Evolutionary conservation across 1,140 invertebrate genomes (phyloP).

Genomic region (Grapholita molesta): DNA sequence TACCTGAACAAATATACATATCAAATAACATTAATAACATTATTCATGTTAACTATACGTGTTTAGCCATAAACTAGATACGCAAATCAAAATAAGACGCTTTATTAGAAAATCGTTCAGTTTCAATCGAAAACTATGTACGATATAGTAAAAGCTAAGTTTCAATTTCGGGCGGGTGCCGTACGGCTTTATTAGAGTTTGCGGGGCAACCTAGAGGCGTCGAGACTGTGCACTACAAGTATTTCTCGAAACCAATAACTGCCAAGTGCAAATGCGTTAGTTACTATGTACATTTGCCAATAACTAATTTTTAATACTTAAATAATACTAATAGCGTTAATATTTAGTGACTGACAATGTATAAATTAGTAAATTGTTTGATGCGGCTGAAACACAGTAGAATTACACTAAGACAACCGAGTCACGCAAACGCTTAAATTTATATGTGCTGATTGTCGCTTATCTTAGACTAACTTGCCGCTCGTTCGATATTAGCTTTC

Average conservation of each 20-base stretch:
- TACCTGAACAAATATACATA: neutral
- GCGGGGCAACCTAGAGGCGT: constrained; percentile 32
- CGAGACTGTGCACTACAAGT: neutral
- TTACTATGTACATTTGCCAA: too few relatives aligned
- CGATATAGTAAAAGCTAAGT: neutral
- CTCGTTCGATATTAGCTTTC: constrained; percentile 29
- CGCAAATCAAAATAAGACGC: neutral
- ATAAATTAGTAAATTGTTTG: neutral
- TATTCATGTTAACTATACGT: neutral
- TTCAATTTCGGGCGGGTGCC: constrained; percentile 1
- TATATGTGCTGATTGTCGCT: constrained; percentile 24
- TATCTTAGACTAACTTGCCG: constrained; percentile 20
- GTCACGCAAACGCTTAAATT: constrained; percentile 26
- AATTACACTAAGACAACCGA: constrained; percentile 13
- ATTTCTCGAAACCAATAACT: neutral
- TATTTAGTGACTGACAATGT: neutral
- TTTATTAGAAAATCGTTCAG: neutral
- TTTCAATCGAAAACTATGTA: neutral
- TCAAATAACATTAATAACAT: neutral
- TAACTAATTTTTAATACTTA: neutral
- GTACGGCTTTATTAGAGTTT: constrained; percentile 52
- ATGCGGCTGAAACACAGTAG: neutral
- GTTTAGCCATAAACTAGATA: neutral
- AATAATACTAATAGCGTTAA: neutral
- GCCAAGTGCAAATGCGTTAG: neutral